Evolutionary conservation across 2,888 invertebrate genomes (phyloP).

Genomic region (Luffia ferchaultella): DNA sequence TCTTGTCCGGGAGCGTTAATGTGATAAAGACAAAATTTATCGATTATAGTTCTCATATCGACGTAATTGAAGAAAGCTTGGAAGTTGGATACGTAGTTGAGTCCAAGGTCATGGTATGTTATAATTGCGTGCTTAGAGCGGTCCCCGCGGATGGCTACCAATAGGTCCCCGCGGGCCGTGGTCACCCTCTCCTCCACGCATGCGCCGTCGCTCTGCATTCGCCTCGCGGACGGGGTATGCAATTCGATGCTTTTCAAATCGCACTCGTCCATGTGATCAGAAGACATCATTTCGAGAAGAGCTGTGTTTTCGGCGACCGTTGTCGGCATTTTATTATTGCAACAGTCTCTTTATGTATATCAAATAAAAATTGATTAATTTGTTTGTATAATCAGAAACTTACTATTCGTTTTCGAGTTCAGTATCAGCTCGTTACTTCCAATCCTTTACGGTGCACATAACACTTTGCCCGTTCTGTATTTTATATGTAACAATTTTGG

Average conservation of each 20-base stretch:
- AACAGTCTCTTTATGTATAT: too few relatives aligned
- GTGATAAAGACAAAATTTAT: slow-evolving; percentile 98
- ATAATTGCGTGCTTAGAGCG: slow-evolving; percentile 91
- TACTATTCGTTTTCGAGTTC: too few relatives aligned
- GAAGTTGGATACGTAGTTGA: slow-evolving; percentile 94
- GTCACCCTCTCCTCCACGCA: slow-evolving; percentile 79
- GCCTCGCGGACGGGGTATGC: slow-evolving; percentile 82
- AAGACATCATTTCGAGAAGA: slow-evolving; percentile 71
- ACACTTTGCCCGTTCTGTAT: too few relatives aligned
- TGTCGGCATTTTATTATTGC: slow-evolving; percentile 46
- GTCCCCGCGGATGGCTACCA: slow-evolving; percentile 95
- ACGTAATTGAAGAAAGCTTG: slow-evolving; percentile 95
- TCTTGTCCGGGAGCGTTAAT: slow-evolving; percentile 99
- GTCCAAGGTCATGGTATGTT: slow-evolving; percentile 98
- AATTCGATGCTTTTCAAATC: slow-evolving; percentile 91
- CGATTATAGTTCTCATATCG: slow-evolving; percentile 87
- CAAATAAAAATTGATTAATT: too few relatives aligned
- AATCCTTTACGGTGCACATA: too few relatives aligned
- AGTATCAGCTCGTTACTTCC: too few relatives aligned
- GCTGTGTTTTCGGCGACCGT: slow-evolving; percentile 54
- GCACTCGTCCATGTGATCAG: slow-evolving; percentile 89
- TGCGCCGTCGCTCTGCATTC: slow-evolving; percentile 58
- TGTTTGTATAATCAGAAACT: too few relatives aligned
- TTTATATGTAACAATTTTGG: too few relatives aligned
- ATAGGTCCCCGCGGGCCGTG: slow-evolving; percentile 89